Percentiles rank a stretch among this genome's conserved stretches.
These are phyloP conservation scores for Andrena bucephala DNA, from an alignment of 2,888 invertebrate species.

Conservation along the genomic window DNA sequence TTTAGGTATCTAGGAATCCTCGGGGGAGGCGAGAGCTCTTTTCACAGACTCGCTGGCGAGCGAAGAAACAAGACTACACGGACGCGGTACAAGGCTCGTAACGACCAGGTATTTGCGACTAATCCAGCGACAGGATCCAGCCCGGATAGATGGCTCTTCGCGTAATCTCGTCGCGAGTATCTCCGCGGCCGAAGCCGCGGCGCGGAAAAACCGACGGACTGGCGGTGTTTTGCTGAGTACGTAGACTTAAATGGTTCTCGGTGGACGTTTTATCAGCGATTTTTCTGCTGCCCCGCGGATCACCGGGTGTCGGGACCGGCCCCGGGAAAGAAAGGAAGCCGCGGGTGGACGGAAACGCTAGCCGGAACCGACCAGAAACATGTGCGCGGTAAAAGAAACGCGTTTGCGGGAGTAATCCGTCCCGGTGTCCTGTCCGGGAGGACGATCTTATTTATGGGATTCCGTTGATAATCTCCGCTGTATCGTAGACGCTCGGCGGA, in stretches of 20 bases:
- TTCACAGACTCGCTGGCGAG: background rate
- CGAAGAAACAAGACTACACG: background rate
- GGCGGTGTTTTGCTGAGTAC: background rate
- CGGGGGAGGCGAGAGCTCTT: background rate
- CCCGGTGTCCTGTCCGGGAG: slow-evolving; percentile 27
- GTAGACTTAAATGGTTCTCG: background rate
- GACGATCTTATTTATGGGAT: slow-evolving; percentile 56
- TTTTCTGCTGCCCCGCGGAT: background rate
- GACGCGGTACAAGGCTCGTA: background rate
- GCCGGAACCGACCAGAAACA: background rate
- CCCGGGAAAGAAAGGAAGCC: background rate
- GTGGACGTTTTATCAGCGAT: background rate
- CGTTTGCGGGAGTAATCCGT: slow-evolving; percentile 52
- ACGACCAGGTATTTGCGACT: slow-evolving; percentile 20
- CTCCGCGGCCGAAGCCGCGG: background rate
- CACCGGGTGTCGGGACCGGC: background rate
- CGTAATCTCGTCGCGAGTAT: slow-evolving; percentile 11
- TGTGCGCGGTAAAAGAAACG: background rate
- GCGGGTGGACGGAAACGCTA: no score
- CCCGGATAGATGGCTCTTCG: slow-evolving; percentile 18
- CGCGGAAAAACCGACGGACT: background rate
- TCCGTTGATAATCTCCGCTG: slow-evolving; percentile 62
- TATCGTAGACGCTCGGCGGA: slow-evolving; percentile 38
- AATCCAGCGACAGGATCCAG: background rate
- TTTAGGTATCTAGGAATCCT: background rate